Evolutionary conservation across 2,113 vertebrate species (phyloP), one percentile per base, ranked within the genome.

Genomic region (Mohoua ochrocephala): DNA sequence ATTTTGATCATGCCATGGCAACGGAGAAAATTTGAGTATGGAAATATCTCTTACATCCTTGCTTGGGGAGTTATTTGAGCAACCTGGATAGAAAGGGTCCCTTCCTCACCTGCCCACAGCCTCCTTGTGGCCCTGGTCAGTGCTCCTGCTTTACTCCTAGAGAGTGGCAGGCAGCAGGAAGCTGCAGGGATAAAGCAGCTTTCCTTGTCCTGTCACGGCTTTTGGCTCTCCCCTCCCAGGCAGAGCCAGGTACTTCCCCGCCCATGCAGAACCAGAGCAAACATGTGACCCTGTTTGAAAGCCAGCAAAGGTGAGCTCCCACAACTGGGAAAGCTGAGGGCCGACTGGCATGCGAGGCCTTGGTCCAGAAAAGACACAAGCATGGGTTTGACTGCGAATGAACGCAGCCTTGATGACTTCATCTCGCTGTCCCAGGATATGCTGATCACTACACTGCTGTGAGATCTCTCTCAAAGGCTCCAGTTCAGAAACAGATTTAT

Each of bases 391-490:
- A 44, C 22, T 30, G 22, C 59, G 42, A 33, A 31, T 20, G 41
- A 70, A 20, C 1, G 0, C 28, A 53, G 67, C 22, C 13, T 1
- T 21, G 28, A 42, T 50, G 23, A 67, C 6, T 10, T 22, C 64
- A n/a, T 6, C 26, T 57, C 5, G 1, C 13, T n/a, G n/a, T 17
- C 60, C 37, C 8, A 7, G n/a, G 23, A 30, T 2, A 27, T 7
- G 50, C 45, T 35, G 42, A 53, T n/a, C 3, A 1, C 45, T 24
- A 2, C 8, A 12, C 10, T 26, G 39, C 47, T 27, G 23, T 4
- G 59, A 78, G 26, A 78, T 15, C 18, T n/a, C 47, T 31, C 35
- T 21, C 13, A 11, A 82, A 53, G 23, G 39, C 56, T 69, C 41
- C 50, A 49, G 37, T 13, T 60, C 30, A 93, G 53, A 83, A 89